Evolutionary conservation across 2,797 vertebrate genomes (phyloP).

Genomic region (Glossophaga mutica): DNA sequence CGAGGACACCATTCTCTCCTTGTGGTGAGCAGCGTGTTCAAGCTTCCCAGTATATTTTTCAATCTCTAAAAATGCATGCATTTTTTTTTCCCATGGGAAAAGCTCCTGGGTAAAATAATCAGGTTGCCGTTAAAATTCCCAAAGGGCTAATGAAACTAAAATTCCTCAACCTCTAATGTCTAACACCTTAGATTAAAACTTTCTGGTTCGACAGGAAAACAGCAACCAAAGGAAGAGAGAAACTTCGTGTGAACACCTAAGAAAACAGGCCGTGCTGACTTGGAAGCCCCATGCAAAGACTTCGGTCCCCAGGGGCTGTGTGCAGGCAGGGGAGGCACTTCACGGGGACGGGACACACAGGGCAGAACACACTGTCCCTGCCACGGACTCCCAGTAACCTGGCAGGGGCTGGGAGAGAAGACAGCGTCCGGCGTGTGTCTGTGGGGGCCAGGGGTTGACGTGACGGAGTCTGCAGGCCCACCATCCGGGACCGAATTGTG

Average conservation of each 20-base stretch:
- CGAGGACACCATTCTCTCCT: background rate
- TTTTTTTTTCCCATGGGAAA: constrained; percentile 10
- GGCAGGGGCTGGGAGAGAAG: background rate
- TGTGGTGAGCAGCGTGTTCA: background rate
- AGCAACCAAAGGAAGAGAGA: background rate
- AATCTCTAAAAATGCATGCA: background rate
- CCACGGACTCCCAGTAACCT: background rate
- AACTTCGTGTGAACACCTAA: background rate
- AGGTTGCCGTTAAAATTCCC: background rate
- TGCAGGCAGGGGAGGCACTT: background rate
- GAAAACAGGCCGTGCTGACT: background rate
- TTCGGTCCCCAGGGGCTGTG: background rate
- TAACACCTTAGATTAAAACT: background rate
- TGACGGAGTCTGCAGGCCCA: background rate
- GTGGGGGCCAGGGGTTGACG: background rate
- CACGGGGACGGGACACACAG: background rate
- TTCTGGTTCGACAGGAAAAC: background rate
- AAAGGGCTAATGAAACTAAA: background rate
- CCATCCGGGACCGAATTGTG: background rate
- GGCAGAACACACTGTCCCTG: background rate
- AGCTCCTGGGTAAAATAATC: background rate
- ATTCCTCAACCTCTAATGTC: background rate
- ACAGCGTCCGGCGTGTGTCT: rapidly evolving
- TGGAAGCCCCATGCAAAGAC: background rate
- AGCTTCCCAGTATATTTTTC: background rate